Evolutionary conservation across 2,113 vertebrate species (phyloP).

Genomic region (Centrocercus urophasianus): DNA sequence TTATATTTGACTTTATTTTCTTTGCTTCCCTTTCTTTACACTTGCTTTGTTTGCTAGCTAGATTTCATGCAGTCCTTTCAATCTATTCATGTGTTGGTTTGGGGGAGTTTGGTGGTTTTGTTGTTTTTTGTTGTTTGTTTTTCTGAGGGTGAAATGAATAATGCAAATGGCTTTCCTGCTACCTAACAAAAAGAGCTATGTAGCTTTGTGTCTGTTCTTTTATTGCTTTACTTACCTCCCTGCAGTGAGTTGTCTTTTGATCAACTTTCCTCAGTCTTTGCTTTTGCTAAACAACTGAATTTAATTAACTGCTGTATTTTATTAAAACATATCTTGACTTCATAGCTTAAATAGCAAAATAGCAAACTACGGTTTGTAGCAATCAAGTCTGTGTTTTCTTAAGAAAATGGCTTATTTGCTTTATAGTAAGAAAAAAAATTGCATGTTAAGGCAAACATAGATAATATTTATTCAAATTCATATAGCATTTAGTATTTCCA

Average conservation of each 20-base stretch:
- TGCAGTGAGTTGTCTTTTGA: neutral
- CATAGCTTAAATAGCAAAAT: slow-evolving; percentile 5
- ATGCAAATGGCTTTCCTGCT: slow-evolving; percentile 25
- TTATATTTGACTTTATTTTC: slow-evolving; percentile 29
- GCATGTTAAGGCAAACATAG: neutral
- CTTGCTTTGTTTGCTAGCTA: slow-evolving; percentile 31
- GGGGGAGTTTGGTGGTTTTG: neutral
- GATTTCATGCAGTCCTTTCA: slow-evolving; percentile 29
- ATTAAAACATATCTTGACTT: slow-evolving; percentile 47
- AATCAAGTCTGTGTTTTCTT: slow-evolving; percentile 5
- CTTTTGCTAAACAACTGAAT: slow-evolving; percentile 26
- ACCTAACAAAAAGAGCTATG: neutral
- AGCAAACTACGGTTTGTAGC: neutral
- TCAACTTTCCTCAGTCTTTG: slow-evolving; percentile 17
- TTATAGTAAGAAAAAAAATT: neutral
- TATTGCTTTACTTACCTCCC: slow-evolving; percentile 7
- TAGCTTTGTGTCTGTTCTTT: slow-evolving; percentile 24
- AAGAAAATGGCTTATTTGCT: slow-evolving; percentile 12
- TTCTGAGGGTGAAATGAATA: slow-evolving; percentile 9
- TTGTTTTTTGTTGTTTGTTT: neutral
- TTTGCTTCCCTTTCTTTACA: neutral
- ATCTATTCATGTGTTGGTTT: neutral
- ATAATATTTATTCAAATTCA: slow-evolving; percentile 18
- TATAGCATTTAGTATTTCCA: neutral
- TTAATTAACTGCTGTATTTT: slow-evolving; percentile 24